Evolutionary conservation across 2,888 invertebrate genomes (phyloP), one percentile per base, ranked within the genome.

Genomic region (Polietes domitor): DNA sequence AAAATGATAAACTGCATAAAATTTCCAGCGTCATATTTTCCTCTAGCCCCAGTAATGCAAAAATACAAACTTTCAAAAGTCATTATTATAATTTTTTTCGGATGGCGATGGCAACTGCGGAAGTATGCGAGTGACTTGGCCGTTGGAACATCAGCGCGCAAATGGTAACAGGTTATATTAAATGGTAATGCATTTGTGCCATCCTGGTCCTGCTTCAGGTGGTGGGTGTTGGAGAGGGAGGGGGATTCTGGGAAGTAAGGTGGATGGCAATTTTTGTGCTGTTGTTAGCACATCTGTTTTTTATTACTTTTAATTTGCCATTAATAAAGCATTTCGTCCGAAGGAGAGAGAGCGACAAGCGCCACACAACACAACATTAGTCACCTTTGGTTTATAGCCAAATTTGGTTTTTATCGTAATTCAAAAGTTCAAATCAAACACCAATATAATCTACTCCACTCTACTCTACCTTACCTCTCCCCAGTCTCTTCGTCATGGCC

Each of bases 301-400:
- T 90, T 90, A 90, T 90, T 90, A 89, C 90, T 90, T 90, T 90
- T 90, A 90, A 90, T 90, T 90, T 89, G 89, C 90, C 90, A 90
- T 90, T 90, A 90, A 90, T 90, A 90, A 90, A 89, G 89, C 85
- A 86, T 86, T 85, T 85, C 65, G 81, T 70, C 19, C 58, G 19
- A 41, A 15, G 26, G n/a, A 21, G n/a, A 47, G 4, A 28, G n/a
- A 9, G 21, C 28, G 17, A 47, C 12, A 73, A 28, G n/a, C 19
- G 24, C 24, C 43, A 12, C 32, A 12, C 28, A 28, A 24, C 58
- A 73, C 24, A 77, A 77, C 78, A 81, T 84, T 81, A 84, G 81
- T 81, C 84, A 84, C 81, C 84, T 84, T 84, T 81, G 68, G 43
- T 68, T 41, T 43, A 41, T 68, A 43, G 68, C 68, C 68, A 19